Base-by-base conservation (phyloP, 2,888 invertebrate species). In the Holacanthella duospinosa region DNA sequence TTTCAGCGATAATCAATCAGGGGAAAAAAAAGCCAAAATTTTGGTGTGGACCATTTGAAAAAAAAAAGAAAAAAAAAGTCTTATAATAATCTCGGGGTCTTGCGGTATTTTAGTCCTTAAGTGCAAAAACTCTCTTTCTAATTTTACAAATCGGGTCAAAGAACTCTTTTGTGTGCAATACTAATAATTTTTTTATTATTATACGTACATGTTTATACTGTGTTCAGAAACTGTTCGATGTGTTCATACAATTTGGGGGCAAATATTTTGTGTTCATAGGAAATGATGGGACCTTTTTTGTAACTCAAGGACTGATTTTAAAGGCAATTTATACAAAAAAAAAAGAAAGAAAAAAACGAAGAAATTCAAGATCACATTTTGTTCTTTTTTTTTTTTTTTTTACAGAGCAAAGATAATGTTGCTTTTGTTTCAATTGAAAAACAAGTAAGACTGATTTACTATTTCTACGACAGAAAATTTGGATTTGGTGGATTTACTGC, bases 301-400 rank as follows among this genome's bases (percentile, higher is more conserved):
- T 62, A 62, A 62, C 62, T 58, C 54, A 62, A 62, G 58, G 62
- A 62, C 62, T 62, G 62, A 62, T 62, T 57, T 57, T 48, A 56
- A 59, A 21, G 48, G 19, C 12, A 48, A n/a, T 48, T 21, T n/a
- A 4, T 21, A 48, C 43, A 48, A 48, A 26, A 62, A 55, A 36
- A 36, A 54, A 48, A n/a, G n/a, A n/a, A n/a, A n/a, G n/a, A n/a
- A n/a, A n/a, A n/a, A n/a, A n/a, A n/a, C n/a, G n/a, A n/a, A n/a
- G n/a, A n/a, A 62, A 53, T 62, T 58, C 58, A 58, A 59, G 54
- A 55, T 26, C 19, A 57, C 53, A 29, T 59, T 54, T 48, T n/a
- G 48, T 21, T 48, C 4, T 21, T 48, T 9, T 48, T 48, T 48
- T 48, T 9, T 48, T 9, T 48, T 48, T 48, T 48, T 48, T 48